Evolutionary conservation across 1,140 invertebrate genomes (phyloP), one percentile per base, ranked within the genome.

Genomic region (Solenopsis fugax): DNA sequence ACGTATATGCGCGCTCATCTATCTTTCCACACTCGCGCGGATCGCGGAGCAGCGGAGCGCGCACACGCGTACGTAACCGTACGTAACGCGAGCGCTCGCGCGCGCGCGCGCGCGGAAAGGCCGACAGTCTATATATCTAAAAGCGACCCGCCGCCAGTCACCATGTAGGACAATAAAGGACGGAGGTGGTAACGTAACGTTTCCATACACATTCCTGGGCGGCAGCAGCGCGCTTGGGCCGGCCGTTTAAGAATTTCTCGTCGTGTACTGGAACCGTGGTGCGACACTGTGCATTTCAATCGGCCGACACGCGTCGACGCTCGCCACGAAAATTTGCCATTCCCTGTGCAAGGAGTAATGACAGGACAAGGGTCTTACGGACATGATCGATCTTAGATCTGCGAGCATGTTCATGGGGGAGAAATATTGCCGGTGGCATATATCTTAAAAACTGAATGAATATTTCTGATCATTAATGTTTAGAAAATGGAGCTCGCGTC

Each of bases 171-270:
- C 69, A 88, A 88, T 92, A 88, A 91, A 93, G 93, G 93, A 93
- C 92, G 92, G 92, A 93, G 91, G 91, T 89, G 88, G 86, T 90
- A 89, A 90, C 89, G 89, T 87, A 87, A 92, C 89, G 91, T 91
- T 91, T 94, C 93, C 94, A 92, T 93, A 93, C 94, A 92, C 94
- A 93, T 94, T 94, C 93, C 90, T 92, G 82, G 91, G 91, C 92
- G 92, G 88, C 93, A 93, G 92, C 90, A 92, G 92, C 89, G 88
- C 80, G 69, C 80, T 24, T n/a, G 91, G 29, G 90, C 89, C 89
- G 89, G 92, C 92, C 93, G 94, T 94, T 95, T 93, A 90, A 94
- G 92, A 93, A 94, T 93, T 94, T 94, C 90, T 93, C 85, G 91
- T 88, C 93, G 90, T 73, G 80, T 92, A 88, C 88, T 89, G 86